These are phyloP conservation scores for Lophotis ruficrista DNA, from an alignment of 2,113 vertebrate genomes.

Conservation along the genomic window DNA sequence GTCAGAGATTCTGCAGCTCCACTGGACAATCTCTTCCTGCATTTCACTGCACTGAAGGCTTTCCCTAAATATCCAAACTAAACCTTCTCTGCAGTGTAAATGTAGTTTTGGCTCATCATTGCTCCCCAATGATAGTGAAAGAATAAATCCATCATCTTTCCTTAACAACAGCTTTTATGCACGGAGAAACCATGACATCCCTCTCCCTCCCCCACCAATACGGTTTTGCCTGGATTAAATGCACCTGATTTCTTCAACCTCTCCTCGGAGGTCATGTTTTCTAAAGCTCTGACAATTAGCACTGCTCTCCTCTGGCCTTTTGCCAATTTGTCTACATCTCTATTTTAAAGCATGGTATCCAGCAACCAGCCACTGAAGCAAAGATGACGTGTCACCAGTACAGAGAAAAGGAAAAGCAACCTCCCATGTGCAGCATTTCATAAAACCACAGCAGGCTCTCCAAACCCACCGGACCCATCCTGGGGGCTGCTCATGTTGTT, in stretches of 20 bases:
- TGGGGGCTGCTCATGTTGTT: not conserved
- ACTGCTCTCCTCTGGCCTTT: slow-evolving; percentile 13
- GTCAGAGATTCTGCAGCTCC: not conserved
- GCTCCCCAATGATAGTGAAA: not conserved
- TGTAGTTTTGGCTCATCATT: not conserved
- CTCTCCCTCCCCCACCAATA: not conserved
- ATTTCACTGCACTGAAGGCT: not conserved
- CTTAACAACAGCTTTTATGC: slow-evolving; percentile 40
- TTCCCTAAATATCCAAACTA: not conserved
- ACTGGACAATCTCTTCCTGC: not conserved
- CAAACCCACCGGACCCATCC: not conserved
- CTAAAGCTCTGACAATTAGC: slow-evolving; percentile 50
- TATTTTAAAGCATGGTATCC: slow-evolving; percentile 2
- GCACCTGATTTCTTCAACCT: slow-evolving; percentile 35
- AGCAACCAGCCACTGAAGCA: not conserved
- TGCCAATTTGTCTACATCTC: slow-evolving; percentile 35
- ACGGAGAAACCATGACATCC: slow-evolving; percentile 12
- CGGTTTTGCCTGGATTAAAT: slow-evolving; percentile 13
- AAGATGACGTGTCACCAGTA: not conserved
- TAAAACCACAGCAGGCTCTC: not conserved
- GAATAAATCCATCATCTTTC: slow-evolving; percentile 36
- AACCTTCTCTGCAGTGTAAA: not conserved
- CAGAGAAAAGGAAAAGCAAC: not conserved
- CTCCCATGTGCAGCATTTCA: not conserved
- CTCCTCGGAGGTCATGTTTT: slow-evolving; percentile 33